Percentiles rank a stretch among this genome's conserved stretches.
phyloP scores from a whole-genome alignment of 2,797 vertebrate genomes.

The Crocidura indochinensis region DNA sequence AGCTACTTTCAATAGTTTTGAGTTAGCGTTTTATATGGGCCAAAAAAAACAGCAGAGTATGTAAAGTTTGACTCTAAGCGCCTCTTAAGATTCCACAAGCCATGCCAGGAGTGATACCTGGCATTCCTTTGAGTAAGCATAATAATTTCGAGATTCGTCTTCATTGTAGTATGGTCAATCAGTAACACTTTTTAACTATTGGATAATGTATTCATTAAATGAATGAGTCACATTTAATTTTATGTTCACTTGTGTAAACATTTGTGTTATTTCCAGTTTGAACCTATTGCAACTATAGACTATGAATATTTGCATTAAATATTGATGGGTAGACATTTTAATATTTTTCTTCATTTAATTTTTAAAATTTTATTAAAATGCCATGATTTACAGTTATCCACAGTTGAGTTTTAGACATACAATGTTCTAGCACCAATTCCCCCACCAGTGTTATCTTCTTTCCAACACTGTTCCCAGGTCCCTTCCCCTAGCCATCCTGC shows the following conservation, averaged over 20 bases:
- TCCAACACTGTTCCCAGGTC: too few species aligned
- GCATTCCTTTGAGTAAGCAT: not conserved
- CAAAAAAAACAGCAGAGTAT: too few species aligned
- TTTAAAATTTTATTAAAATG: not conserved
- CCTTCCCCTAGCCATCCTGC: too few species aligned
- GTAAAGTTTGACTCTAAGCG: too few species aligned
- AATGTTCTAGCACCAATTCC: too few species aligned
- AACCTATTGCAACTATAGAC: slow-evolving; percentile 13
- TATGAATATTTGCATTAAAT: not conserved
- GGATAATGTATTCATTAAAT: not conserved
- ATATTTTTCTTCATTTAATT: not conserved
- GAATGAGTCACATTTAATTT: not conserved
- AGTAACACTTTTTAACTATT: slow-evolving; percentile 11
- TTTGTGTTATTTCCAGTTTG: slow-evolving; percentile 38
- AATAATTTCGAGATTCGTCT: slow-evolving; percentile 20
- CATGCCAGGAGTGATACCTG: too few species aligned
- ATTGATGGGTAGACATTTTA: not conserved
- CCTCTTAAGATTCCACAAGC: too few species aligned
- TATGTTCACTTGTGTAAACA: not conserved
- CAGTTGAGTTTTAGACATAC: too few species aligned
- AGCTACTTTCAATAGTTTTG: not conserved
- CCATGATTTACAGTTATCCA: too few species aligned
- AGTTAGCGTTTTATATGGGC: too few species aligned
- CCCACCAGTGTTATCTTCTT: too few species aligned
- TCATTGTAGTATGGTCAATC: not conserved